phyloP scores from a whole-genome alignment of 1,140 invertebrate genomes.

The Macrocentrus cingulum region DNA sequence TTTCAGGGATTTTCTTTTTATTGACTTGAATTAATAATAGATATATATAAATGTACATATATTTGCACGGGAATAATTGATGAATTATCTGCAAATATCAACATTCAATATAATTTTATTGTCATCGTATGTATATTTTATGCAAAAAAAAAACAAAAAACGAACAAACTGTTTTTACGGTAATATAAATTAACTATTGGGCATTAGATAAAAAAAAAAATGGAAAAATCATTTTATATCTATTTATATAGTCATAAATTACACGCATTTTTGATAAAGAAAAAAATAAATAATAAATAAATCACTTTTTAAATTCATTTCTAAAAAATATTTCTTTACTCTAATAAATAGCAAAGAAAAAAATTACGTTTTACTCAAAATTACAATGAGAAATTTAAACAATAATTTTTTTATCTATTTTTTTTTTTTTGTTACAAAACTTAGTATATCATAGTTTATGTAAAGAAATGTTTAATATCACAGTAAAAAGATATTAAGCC shows the following conservation, averaged over 20 bases:
- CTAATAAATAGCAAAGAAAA: slow-evolving; percentile 1
- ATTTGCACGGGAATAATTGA: background rate
- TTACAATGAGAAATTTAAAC: too few species aligned
- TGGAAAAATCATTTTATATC: background rate
- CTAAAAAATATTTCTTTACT: slow-evolving; percentile 10
- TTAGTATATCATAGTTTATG: background rate
- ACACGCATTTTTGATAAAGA: background rate
- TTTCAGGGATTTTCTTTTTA: too few species aligned
- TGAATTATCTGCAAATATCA: slow-evolving; percentile 16
- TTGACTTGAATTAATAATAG: too few species aligned
- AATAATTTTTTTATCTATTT: too few species aligned
- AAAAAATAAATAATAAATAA: slow-evolving; percentile 18
- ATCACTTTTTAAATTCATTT: slow-evolving; percentile 7
- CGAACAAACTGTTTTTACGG: too few species aligned
- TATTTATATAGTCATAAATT: background rate
- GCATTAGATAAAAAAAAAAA: background rate
- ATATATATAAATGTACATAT: too few species aligned
- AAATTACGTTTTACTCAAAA: background rate
- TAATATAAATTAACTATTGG: slow-evolving; percentile 29
- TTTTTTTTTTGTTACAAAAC: background rate
- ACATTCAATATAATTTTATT: slow-evolving; percentile 54
- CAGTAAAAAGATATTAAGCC: background rate
- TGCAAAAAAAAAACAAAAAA: slow-evolving; percentile 31
- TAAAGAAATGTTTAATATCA: background rate
- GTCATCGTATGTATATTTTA: slow-evolving; percentile 44